Percentiles rank a stretch among this genome's conserved stretches.
phyloP scores from a whole-genome alignment of 2,113 vertebrate genomes.

The Crotalus horridus region DNA sequence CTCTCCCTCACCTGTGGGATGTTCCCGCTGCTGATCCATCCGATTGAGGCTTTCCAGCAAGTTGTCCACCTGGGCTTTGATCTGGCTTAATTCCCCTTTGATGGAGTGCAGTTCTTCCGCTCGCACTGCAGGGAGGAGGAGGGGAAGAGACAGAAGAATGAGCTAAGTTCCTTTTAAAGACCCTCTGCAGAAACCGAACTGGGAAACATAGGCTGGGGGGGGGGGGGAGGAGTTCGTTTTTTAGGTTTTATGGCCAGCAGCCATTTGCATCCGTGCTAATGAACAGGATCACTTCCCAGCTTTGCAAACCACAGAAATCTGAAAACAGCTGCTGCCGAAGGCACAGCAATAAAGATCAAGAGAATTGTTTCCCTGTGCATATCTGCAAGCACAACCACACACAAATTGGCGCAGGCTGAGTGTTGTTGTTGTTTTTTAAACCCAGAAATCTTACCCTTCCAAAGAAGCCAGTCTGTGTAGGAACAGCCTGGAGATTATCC shows the following conservation, averaged over 20 bases:
- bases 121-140: constrained; percentile 58
- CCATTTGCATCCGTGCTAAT: neutral
- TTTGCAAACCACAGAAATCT: neutral
- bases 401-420: too few relatives aligned
- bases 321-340: neutral
- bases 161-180: rapidly evolving
- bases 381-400: neutral
- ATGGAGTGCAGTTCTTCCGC: constrained; percentile 82
- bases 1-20: constrained; percentile 55
- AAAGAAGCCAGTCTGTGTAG: neutral
- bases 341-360: neutral
- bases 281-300: neutral
- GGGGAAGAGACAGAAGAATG: neutral
- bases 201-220: neutral
- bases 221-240: neutral
- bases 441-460: neutral
- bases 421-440: neutral
- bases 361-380: neutral
- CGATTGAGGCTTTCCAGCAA: constrained; percentile 82
- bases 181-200: neutral
- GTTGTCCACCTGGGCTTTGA: constrained; percentile 86
- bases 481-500: neutral
- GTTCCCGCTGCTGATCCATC: constrained; percentile 76
- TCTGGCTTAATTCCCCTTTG: constrained; percentile 83
- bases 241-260: neutral